Evolutionary conservation across 2,113 vertebrate species (phyloP).

Genomic region (Murina feae): DNA sequence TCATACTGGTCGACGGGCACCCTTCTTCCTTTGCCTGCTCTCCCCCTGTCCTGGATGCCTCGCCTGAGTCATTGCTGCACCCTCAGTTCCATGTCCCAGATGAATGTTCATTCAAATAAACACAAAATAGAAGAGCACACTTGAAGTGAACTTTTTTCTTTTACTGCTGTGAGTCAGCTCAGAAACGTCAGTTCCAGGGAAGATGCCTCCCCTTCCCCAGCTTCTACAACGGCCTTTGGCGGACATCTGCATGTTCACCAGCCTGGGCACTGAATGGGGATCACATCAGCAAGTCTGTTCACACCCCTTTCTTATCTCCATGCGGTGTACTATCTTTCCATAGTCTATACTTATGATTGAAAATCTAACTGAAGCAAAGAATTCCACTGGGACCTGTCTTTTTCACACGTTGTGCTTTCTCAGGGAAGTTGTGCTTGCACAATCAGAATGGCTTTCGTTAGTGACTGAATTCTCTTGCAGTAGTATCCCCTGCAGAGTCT

Average conservation of each 20-base stretch:
- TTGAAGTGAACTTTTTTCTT: not conserved
- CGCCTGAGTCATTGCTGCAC: rapidly evolving
- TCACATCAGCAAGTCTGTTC: not conserved
- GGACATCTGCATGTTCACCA: not conserved
- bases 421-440: not conserved
- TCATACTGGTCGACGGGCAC: rapidly evolving
- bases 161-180: not conserved
- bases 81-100: not conserved
- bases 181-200: not conserved
- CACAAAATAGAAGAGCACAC: not conserved
- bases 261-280: too few species aligned
- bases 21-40: not conserved
- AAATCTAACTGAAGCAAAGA: not conserved
- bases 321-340: not conserved
- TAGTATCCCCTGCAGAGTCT: not conserved
- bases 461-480: not conserved
- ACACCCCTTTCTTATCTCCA: not conserved
- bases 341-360: not conserved
- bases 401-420: not conserved
- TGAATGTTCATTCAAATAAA: not conserved
- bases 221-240: too few species aligned
- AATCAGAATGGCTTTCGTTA: not conserved
- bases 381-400: not conserved
- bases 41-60: not conserved
- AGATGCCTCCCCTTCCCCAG: rapidly evolving